Evolutionary conservation across 2,888 invertebrate species (phyloP), one percentile per base, ranked within the genome.

Genomic region (Drosophila colorata): DNA sequence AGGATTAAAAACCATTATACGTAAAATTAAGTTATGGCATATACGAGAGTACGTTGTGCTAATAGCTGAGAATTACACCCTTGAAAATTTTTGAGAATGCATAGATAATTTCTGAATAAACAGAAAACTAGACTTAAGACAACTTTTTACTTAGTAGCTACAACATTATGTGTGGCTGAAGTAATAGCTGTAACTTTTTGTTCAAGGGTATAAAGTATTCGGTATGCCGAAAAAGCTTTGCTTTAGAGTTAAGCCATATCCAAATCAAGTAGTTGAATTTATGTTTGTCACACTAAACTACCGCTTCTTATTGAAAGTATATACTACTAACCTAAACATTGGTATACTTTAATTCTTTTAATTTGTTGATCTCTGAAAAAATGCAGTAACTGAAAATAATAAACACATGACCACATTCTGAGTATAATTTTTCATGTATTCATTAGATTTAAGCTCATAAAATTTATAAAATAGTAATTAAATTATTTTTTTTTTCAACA

Each of bases 321-420:
- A n/a, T 8, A 14, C 14, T n/a, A n/a, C 11, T 28, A 16, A 16
- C 31, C 16, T 18, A 8, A 44, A 18, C 14, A 35, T 46, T 46
- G 20, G n/a, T 20, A 63, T n/a, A 41, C 4, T n/a, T 33, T n/a
- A 33, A 43, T 33, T 43, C 13, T n/a, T 37, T 56, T 55, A 25
- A 25, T 65, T 59, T 55, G 16, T 43, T 64, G 73, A 73, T 73
- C 73, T 73, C 75, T 49, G 38, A 18, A 52, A 49, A 57, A 33
- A 49, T 35, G 7, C 28, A 51, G 41, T 5, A 28, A 20, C 4
- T 5, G 37, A 35, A n/a, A 43, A 25, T 8, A 44, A 56, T 46
- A 31, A 28, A 47, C 47, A 8, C 43, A 53, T 56, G 9, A 52
- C 20, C 41, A 51, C 38, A 60, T 56, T 71, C 41, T 35, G 18